Base-by-base conservation (phyloP, 2,797 vertebrate genomes). In the Lacerta viridis region DNA sequence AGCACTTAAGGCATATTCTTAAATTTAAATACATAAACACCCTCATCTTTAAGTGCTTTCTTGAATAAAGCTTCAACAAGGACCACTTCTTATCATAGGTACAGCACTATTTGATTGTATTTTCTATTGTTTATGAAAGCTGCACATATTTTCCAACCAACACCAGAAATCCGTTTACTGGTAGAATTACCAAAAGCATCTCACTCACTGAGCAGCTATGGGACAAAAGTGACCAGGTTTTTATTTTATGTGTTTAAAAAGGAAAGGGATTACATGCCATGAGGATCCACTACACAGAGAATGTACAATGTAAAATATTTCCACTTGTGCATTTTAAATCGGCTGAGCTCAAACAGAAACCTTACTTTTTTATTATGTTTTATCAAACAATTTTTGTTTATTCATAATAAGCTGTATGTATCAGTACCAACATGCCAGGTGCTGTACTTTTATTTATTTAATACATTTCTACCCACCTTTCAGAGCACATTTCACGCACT, bases 121-220 rank as follows among this genome's bases (percentile, higher is more conserved):
- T 91, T 91, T 90, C 75, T 29, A 55, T 87, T 80, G 83, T 91
- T 93, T 92, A 86, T 87, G 85, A 27, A 81, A 9, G 43, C 64
- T 91, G 92, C 81, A 64, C 43, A 88, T 69, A 39, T 82, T 86
- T 91, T 84, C 69, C 74, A 92, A 88, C 55, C 75, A 74, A 55
- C 66, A 20, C 23, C 4, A 36, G 74, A 36, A 92, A 82, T 89
- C 74, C 89, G 78, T 8, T 82, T 61, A 88, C 85, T 90, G 78
- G 15, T 36, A 84, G 86, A 88, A 86, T 43, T 77, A 81, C 76
- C 68, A 0, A 1, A 93, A 91, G 77, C 55, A 83, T 89, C 0
- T 0, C 69, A 86, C 11, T 25, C 0, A 0, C 46, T 1, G 1
- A 39, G 1, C 11, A 88, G 85, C 7, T 80, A 82, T 0, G 87